Evolutionary conservation across 2,888 invertebrate species (phyloP).

Genomic region (Gymnosoma rotundatum): DNA sequence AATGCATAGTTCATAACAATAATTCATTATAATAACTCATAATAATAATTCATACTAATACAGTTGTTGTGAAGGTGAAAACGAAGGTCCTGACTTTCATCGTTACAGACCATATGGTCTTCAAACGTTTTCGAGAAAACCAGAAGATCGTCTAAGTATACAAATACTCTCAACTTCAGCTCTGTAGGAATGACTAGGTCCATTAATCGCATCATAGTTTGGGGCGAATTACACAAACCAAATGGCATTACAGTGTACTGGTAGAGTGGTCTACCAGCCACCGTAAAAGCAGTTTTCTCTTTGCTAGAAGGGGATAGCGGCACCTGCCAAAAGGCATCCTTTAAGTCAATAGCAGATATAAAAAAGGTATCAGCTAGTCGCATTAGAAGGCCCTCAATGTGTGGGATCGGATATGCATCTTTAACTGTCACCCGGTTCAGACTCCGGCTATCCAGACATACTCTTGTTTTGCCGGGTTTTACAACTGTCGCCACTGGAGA

Average conservation of each 20-base stretch:
- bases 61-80: too few species aligned
- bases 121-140: too few species aligned
- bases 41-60: too few species aligned
- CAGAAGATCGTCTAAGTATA: slow-evolving; percentile 46
- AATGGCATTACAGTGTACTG: slow-evolving; percentile 53
- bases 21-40: too few species aligned
- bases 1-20: too few species aligned
- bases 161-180: slow-evolving; percentile 30
- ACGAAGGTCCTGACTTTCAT: too few species aligned
- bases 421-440: slow-evolving; percentile 42
- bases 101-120: too few species aligned
- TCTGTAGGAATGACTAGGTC: slow-evolving; percentile 38
- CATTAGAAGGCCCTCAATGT: slow-evolving; percentile 3
- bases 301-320: too few species aligned
- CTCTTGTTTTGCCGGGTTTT: slow-evolving; percentile 54
- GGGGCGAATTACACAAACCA: slow-evolving; percentile 48
- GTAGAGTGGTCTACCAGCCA: slow-evolving; percentile 47
- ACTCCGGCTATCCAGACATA: slow-evolving; percentile 53
- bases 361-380: too few species aligned
- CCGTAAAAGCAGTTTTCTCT: slow-evolving; percentile 54
- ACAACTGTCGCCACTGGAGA: slow-evolving; percentile 52
- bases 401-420: slow-evolving; percentile 48
- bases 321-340: too few species aligned
- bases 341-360: too few species aligned
- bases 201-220: slow-evolving; percentile 48